Conservation (phyloP, 92 coral and sea anemone genomes). For the Palythoa heliodiscus region DNA sequence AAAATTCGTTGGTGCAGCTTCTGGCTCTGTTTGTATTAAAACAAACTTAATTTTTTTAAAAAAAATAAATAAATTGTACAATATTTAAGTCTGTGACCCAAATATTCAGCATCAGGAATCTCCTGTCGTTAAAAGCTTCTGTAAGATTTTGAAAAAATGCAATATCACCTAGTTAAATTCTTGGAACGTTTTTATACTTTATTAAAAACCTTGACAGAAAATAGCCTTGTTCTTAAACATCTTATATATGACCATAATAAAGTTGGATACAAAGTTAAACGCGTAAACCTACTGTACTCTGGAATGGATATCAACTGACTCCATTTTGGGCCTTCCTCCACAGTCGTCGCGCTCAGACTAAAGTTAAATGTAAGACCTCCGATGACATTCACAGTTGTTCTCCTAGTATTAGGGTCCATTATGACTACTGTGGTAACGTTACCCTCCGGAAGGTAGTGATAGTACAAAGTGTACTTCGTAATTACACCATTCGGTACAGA, state of each 20-base stretch:
- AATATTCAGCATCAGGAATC: neutral
- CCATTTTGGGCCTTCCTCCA: neutral
- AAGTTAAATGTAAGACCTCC: neutral
- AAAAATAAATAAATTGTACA: neutral
- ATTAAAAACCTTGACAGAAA: no score
- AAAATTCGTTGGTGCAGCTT: neutral
- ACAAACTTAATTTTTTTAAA: no score
- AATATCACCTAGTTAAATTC: no score
- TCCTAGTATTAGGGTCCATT: neutral
- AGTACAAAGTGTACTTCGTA: slow-evolving; percentile 8
- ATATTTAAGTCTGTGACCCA: neutral
- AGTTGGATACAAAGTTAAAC: neutral
- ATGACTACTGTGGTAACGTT: neutral
- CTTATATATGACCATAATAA: neutral
- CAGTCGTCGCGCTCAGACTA: slow-evolving; percentile 21
- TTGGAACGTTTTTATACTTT: no score
- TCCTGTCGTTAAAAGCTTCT: neutral
- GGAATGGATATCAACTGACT: neutral
- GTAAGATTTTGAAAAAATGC: no score
- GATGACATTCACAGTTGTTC: neutral
- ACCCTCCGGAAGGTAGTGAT: slow-evolving; percentile 4
- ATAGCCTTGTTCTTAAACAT: neutral
- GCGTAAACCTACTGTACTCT: neutral
- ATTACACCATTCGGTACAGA: neutral
- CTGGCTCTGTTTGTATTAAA: neutral